phyloP scores from a whole-genome alignment of 2,113 vertebrate species.

The Lipotes vexillifer region DNA sequence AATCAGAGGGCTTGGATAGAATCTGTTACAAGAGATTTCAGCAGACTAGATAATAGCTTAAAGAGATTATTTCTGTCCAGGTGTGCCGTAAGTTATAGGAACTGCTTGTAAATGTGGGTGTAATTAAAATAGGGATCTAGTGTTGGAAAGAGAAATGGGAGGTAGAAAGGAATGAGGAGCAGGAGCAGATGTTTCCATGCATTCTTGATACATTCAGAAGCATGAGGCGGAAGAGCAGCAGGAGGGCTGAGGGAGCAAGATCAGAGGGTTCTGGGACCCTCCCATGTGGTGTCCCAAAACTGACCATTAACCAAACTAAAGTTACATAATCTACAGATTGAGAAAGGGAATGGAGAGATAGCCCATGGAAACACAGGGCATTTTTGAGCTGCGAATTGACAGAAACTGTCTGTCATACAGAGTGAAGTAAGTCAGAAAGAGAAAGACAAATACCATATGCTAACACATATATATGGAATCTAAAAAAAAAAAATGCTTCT shows the following conservation, averaged over 20 bases:
- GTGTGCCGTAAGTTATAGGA: neutral
- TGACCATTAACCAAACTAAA: neutral
- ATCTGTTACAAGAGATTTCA: neutral
- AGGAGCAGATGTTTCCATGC: neutral
- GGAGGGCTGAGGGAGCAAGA: neutral
- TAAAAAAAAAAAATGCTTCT: too few species aligned
- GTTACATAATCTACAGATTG: neutral
- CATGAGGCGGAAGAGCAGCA: neutral
- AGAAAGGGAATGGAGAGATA: neutral
- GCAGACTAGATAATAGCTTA: neutral
- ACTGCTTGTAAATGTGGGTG: neutral
- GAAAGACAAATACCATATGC: too few species aligned
- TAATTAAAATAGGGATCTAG: neutral
- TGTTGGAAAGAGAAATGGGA: neutral
- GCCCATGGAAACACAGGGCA: neutral
- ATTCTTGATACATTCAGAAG: neutral
- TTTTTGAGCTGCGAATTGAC: neutral
- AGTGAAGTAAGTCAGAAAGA: too few species aligned
- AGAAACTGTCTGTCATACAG: neutral
- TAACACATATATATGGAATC: too few species aligned
- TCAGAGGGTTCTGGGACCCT: neutral
- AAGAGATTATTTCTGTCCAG: neutral
- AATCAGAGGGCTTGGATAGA: neutral
- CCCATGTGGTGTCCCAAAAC: neutral
- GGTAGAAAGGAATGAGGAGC: neutral